Evolutionary conservation across 2,113 vertebrate species (phyloP).

Genomic region (Eupsittula cactorum): DNA sequence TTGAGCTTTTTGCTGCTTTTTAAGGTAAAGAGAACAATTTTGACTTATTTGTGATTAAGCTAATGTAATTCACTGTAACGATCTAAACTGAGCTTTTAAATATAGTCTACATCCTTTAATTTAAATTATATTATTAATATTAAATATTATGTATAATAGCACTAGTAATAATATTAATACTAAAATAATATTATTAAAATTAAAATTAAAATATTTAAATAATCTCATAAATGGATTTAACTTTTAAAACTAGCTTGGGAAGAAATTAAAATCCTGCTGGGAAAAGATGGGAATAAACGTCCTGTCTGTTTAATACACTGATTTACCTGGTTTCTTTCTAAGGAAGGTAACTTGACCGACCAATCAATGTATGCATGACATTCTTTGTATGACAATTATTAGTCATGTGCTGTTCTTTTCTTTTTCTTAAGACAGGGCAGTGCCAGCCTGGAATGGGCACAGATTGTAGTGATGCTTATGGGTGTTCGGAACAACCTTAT

Average conservation of each 20-base stretch:
- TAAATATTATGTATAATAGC: neutral
- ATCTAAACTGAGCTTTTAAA: neutral
- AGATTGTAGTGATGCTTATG: neutral
- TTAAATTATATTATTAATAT: neutral
- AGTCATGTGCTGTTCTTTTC: neutral
- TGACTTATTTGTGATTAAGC: neutral
- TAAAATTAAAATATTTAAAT: neutral
- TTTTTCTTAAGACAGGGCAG: neutral
- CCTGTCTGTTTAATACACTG: fast-evolving
- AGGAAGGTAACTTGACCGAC: neutral
- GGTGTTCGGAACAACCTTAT: neutral
- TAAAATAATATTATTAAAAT: neutral
- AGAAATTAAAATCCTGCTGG: neutral
- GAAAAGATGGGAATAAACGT: neutral
- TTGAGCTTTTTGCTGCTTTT: neutral
- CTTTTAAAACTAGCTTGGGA: neutral
- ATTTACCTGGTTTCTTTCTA: neutral
- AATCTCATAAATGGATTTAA: neutral
- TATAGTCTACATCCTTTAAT: neutral
- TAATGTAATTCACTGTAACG: neutral
- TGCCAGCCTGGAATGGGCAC: neutral
- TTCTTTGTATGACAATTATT: neutral
- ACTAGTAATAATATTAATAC: neutral
- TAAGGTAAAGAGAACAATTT: neutral
- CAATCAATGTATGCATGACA: neutral